Evolutionary conservation across 2,888 invertebrate species (phyloP), one percentile per base, ranked within the genome.

Genomic region (Congeria kusceri): DNA sequence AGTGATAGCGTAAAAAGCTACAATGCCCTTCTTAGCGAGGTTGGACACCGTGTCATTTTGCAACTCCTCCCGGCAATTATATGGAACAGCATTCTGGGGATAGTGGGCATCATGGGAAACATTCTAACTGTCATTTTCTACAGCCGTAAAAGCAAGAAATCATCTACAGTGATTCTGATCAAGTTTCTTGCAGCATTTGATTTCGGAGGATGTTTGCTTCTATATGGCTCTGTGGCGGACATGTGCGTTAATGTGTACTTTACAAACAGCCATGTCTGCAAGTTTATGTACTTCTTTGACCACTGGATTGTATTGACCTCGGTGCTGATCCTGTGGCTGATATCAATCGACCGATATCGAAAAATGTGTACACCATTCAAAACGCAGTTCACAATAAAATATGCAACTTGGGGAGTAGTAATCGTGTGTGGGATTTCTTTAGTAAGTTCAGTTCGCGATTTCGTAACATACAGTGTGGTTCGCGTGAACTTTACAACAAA

Each of bases 271-370:
- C 25, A 46, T 5, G 18, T 75, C 7, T 80, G 79, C 46, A 75
- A 80, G 56, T 18, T 65, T 0, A 75, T 80, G 71, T 80, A 80
- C 32, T 80, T 80, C 63, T 47, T 68, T 20, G 79, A 80, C 28
- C 79, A 80, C 29, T 80, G 75, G 75, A 75, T 64, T n/a, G 56
- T 80, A 23, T 49, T 71, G 11, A 39, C 67, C 7, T 80, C 79
- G 13, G 75, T 80, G 32, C 53, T 75, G 3, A 71, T 67, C 11
- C 28, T 80, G 25, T 70, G 67, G 58, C 44, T 75, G 3, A 80
- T 80, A 25, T 66, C 79, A 2, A 68, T 80, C 1, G 79, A 80
- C 28, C 46, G 74, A 27, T 75, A 80, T 56, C 53, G 62, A 3
- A 75, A 66, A 27, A 47, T 80, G 56, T 80, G 79, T 32, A 39